phyloP scores from a whole-genome alignment of 1,140 invertebrate genomes.

The Heliconius congener region DNA sequence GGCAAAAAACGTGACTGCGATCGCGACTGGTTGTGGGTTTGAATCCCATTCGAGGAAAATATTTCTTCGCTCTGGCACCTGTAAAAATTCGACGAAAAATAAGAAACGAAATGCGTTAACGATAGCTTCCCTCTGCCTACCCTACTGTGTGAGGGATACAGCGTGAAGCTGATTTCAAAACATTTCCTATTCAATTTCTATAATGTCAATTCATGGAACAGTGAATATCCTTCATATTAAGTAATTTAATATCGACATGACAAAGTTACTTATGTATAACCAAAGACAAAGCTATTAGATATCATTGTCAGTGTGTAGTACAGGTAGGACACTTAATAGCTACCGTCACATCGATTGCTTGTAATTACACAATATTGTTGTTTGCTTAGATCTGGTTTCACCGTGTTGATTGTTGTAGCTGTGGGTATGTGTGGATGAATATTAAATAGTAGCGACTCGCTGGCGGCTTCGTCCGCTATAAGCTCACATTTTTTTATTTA shows the following conservation, averaged over 20 bases:
- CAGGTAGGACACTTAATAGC: not conserved
- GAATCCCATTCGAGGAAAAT: too few species aligned
- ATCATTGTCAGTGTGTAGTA: not conserved
- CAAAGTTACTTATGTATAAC: not conserved
- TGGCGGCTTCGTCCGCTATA: too few species aligned
- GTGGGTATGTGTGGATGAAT: not conserved
- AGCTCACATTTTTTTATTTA: too few species aligned
- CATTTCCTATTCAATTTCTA: not conserved
- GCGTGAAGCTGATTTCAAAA: not conserved
- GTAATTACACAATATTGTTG: not conserved
- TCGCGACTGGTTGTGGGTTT: too few species aligned
- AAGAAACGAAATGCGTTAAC: too few species aligned
- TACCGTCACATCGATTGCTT: not conserved
- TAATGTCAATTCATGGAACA: not conserved
- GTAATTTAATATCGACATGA: not conserved
- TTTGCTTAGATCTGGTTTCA: not conserved
- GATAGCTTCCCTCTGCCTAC: too few species aligned
- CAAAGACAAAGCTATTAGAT: not conserved
- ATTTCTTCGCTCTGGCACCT: too few species aligned
- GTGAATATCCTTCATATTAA: not conserved
- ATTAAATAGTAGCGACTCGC: too few species aligned
- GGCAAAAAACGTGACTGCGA: too few species aligned
- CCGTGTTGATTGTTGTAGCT: not conserved
- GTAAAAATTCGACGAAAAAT: too few species aligned
- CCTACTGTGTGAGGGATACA: too few species aligned